Conservation (phyloP, 53 echinoderm and acorn worm species). For the Luidia sarsii region DNA sequence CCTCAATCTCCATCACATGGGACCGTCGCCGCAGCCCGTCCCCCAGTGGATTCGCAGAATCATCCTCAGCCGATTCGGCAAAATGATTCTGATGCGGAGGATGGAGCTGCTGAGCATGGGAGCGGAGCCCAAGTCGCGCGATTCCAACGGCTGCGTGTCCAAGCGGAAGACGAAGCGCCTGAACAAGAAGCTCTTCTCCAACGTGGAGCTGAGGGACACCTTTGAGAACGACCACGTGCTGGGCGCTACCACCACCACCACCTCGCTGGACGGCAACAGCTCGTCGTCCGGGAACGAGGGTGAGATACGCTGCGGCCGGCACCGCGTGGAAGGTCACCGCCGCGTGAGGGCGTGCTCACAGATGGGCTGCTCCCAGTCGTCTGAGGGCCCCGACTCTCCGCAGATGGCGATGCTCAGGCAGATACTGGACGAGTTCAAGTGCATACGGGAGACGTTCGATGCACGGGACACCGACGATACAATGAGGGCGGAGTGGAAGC, state of each 20-base stretch:
- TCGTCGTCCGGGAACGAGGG: slow-evolving; percentile 54
- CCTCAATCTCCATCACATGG: slow-evolving; percentile 91
- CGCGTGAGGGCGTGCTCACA: slow-evolving; percentile 26
- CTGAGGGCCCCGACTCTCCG: slow-evolving; percentile 14
- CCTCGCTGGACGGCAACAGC: slow-evolving; percentile 35
- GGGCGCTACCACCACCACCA: neutral
- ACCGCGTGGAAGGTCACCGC: neutral
- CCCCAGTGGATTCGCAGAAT: slow-evolving; percentile 89
- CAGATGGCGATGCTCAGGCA: slow-evolving; percentile 74
- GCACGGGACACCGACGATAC: slow-evolving; percentile 62
- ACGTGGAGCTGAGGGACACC: slow-evolving; percentile 55
- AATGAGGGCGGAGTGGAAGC: slow-evolving; percentile 89
- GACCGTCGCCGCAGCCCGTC: slow-evolving; percentile 83
- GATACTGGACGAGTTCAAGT: slow-evolving; percentile 88
- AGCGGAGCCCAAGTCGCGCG: slow-evolving; percentile 3
- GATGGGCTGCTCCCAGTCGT: neutral
- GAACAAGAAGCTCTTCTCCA: slow-evolving; percentile 34
- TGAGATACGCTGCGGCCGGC: neutral
- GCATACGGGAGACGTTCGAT: slow-evolving; percentile 64
- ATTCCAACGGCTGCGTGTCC: slow-evolving; percentile 34
- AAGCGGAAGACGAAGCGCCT: slow-evolving; percentile 33
- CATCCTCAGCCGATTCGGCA: slow-evolving; percentile 75
- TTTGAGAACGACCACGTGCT: slow-evolving; percentile 57
- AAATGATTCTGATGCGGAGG: slow-evolving; percentile 73
- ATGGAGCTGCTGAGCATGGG: slow-evolving; percentile 15